Conservation (phyloP, 2,113 vertebrate species). For the Cheilinus undulatus region DNA sequence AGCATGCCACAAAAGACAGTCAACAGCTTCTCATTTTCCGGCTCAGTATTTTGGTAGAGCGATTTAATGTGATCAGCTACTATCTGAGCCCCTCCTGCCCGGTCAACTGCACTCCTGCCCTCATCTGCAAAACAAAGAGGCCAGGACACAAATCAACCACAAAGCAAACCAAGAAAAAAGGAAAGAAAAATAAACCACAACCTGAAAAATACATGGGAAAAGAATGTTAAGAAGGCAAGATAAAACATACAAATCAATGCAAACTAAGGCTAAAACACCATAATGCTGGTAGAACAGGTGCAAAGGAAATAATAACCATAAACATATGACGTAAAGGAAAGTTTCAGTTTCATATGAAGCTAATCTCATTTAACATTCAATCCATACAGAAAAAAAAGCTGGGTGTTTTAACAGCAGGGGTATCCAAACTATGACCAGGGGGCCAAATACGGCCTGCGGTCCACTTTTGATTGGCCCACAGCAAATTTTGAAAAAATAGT, state of each 20-base stretch:
- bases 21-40: constrained; percentile 99
- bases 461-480: too few relatives aligned
- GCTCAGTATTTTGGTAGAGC: constrained; percentile 95
- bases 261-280: constrained; percentile 25
- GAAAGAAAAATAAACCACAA: constrained; percentile 61
- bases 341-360: too few relatives aligned
- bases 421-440: too few relatives aligned
- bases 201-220: constrained; percentile 50
- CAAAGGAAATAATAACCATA: constrained; percentile 6
- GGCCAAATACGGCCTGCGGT: too few relatives aligned
- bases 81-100: constrained; percentile 98
- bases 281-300: background rate
- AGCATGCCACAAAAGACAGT: constrained; percentile 99
- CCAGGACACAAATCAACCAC: constrained; percentile 86
- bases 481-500: too few relatives aligned
- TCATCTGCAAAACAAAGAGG: constrained; percentile 99
- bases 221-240: constrained; percentile 39
- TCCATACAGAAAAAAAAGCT: too few relatives aligned
- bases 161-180: constrained; percentile 61
- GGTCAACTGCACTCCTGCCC: constrained; percentile 99
- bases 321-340: background rate
- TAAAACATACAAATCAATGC: constrained; percentile 33
- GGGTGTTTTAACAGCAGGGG: too few relatives aligned
- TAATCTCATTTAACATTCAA: too few relatives aligned
- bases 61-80: constrained; percentile 97